A percentile compares a stretch with the other conserved stretches of the same genome.
phyloP scores from a whole-genome alignment of 2,113 vertebrate genomes.

The Dasyornis broadbenti region DNA sequence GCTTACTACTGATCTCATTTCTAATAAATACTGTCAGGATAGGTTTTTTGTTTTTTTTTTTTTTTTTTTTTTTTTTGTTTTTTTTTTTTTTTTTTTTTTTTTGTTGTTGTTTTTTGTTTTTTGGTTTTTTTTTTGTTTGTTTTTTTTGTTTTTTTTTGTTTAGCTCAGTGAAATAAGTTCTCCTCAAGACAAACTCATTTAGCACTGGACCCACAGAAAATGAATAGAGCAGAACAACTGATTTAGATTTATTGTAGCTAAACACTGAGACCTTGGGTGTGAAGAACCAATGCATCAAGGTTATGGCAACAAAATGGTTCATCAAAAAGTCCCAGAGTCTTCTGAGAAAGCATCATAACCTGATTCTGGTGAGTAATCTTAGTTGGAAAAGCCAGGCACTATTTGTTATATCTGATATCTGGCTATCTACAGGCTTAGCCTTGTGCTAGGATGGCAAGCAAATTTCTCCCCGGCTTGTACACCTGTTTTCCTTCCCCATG shows the following conservation, averaged over 20 bases:
- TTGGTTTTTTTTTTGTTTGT: background rate
- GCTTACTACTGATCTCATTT: background rate
- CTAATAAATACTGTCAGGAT: background rate
- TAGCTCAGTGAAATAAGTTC: background rate
- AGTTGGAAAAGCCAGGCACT: background rate
- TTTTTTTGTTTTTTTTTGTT: background rate
- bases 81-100: background rate
- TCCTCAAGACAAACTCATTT: background rate
- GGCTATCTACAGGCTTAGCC: background rate
- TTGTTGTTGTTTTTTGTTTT: fast-evolving
- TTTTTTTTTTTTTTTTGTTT: background rate
- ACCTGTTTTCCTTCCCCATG: background rate
- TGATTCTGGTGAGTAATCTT: background rate
- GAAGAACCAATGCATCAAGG: background rate
- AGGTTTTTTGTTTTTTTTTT: background rate
- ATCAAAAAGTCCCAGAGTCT: background rate
- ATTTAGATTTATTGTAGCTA: background rate
- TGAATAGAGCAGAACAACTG: background rate
- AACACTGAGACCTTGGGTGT: background rate
- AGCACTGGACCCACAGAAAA: background rate
- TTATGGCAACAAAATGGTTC: background rate
- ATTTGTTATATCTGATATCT: background rate
- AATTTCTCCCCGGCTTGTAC: background rate
- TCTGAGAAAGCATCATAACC: background rate
- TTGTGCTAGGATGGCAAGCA: background rate